These are phyloP conservation scores for Hirudo medicinalis DNA, from an alignment of 1,140 invertebrate genomes.

Conservation along the genomic window DNA sequence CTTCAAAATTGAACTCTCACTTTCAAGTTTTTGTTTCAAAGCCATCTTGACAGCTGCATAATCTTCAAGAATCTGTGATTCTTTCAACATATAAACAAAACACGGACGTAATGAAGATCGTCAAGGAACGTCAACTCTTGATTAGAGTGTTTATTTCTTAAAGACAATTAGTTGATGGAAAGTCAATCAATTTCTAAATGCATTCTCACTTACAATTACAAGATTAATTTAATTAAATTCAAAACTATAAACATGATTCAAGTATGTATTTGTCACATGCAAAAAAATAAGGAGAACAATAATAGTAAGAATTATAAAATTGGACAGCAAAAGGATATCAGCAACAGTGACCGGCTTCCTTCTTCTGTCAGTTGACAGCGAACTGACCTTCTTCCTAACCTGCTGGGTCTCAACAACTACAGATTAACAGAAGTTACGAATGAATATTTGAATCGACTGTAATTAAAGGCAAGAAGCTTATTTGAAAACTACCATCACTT, in stretches of 20 bases:
- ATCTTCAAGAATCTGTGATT: slow-evolving; percentile 14
- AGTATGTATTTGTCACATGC: not conserved
- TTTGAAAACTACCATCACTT: not conserved
- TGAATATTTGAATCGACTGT: not conserved
- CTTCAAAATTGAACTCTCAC: not conserved
- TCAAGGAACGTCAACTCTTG: no score
- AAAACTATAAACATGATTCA: not conserved
- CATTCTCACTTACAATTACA: not conserved
- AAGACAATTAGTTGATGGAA: no score
- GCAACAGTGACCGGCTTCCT: slow-evolving; percentile 10
- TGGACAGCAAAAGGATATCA: slow-evolving; percentile 14
- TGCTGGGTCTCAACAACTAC: slow-evolving; percentile 2
- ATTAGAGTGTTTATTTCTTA: no score
- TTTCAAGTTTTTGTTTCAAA: slow-evolving; percentile 15
- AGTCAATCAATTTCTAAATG: no score
- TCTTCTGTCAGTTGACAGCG: not conserved
- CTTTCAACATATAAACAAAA: slow-evolving; percentile 17
- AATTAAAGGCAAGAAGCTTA: not conserved
- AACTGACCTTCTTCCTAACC: slow-evolving; percentile 6
- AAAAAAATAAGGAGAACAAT: no score
- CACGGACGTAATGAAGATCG: slow-evolving; percentile 5
- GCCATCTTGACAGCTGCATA: slow-evolving; percentile 17
- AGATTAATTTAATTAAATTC: not conserved
- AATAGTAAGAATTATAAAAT: not conserved
- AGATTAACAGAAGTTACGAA: not conserved